phyloP scores from a whole-genome alignment of 2,797 vertebrate species.

The Coranthus polyacanthus region DNA sequence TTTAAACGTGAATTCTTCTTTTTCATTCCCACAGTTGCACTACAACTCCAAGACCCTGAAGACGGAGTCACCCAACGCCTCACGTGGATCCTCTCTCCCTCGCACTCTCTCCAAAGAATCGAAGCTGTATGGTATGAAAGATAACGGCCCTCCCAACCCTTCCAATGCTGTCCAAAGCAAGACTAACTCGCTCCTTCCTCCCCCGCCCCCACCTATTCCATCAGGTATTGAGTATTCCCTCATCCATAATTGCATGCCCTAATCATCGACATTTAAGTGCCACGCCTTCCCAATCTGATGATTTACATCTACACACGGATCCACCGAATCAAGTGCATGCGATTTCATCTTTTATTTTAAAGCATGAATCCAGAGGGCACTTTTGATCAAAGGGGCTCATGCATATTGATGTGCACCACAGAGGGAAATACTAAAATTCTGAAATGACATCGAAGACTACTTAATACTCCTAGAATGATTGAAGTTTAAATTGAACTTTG shows the following conservation, averaged over 20 bases:
- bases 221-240: slow-evolving; percentile 90
- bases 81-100: slow-evolving; percentile 95
- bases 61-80: slow-evolving; percentile 95
- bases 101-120: slow-evolving; percentile 99
- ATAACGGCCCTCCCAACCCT: slow-evolving; percentile 86
- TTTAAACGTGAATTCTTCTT: neutral
- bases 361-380: slow-evolving; percentile 35
- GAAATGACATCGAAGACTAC: neutral
- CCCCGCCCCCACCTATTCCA: slow-evolving; percentile 95
- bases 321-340: slow-evolving; percentile 50
- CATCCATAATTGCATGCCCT: slow-evolving; percentile 71
- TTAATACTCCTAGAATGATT: slow-evolving; percentile 7
- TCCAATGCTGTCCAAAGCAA: slow-evolving; percentile 91
- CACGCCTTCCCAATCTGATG: neutral
- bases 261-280: slow-evolving; percentile 27
- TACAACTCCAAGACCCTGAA: slow-evolving; percentile 99
- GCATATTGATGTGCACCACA: slow-evolving; percentile 38
- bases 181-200: slow-evolving; percentile 96
- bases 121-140: slow-evolving; percentile 99
- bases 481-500: slow-evolving; percentile 3
- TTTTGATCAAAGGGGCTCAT: slow-evolving; percentile 51
- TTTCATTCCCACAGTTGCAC: slow-evolving; percentile 87
- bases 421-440: neutral
- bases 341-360: slow-evolving; percentile 20
- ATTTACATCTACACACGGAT: slow-evolving; percentile 16